Conservation (phyloP, 64 coral and sea anemone genomes). For the Actinia equina region DNA sequence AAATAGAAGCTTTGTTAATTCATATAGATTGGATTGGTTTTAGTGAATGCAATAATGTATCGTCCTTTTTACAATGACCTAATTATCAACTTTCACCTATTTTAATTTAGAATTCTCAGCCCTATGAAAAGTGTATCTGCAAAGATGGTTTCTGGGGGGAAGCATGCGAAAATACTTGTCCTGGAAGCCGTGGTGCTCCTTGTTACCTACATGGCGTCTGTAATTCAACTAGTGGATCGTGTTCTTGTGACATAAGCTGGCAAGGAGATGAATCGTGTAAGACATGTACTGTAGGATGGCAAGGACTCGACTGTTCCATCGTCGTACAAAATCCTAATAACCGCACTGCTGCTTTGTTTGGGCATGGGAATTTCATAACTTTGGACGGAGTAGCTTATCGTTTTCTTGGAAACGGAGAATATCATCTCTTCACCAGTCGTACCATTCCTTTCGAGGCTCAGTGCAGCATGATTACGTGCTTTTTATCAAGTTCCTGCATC, state of each 20-base stretch:
- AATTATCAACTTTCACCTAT: no score
- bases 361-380: slow-evolving; percentile 56
- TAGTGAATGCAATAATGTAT: no score
- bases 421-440: slow-evolving; percentile 49
- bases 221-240: slow-evolving; percentile 74
- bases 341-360: slow-evolving; percentile 53
- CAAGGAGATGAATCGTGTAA: slow-evolving; percentile 45
- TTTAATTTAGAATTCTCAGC: slow-evolving; percentile 32
- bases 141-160: slow-evolving; percentile 74
- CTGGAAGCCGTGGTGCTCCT: slow-evolving; percentile 52
- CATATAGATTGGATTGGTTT: no score
- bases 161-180: slow-evolving; percentile 73
- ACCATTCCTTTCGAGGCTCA: slow-evolving; percentile 58
- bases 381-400: slow-evolving; percentile 66
- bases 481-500: slow-evolving; percentile 66
- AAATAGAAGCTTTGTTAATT: no score
- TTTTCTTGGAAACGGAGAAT: slow-evolving; percentile 77
- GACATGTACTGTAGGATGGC: slow-evolving; percentile 56
- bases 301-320: slow-evolving; percentile 66
- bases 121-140: slow-evolving; percentile 63
- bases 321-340: slow-evolving; percentile 62
- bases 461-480: slow-evolving; percentile 76
- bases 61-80: no score
- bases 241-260: slow-evolving; percentile 74
- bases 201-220: slow-evolving; percentile 71